Evolutionary conservation across 2,888 invertebrate species (phyloP).

Genomic region (Sinodicranocentrus sp.): DNA sequence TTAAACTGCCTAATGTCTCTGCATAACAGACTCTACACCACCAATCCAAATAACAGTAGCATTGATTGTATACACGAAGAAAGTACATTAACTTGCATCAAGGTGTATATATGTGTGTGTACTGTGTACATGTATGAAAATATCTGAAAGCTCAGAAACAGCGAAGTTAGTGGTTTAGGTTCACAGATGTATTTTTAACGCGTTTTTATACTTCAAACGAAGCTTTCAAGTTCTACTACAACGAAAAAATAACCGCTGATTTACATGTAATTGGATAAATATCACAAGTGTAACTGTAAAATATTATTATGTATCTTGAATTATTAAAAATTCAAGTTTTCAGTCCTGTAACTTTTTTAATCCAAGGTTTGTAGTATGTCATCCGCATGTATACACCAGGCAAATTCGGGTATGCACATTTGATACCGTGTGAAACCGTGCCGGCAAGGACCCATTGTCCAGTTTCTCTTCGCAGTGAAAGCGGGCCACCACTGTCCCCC

Average conservation of each 20-base stretch:
- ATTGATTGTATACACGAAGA: not conserved
- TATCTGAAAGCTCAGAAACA: constrained; percentile 52
- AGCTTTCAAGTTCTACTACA: too few relatives aligned
- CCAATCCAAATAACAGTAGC: not conserved
- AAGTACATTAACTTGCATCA: not conserved
- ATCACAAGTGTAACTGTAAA: constrained; percentile 16
- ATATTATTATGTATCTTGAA: constrained; percentile 29
- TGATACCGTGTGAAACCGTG: constrained; percentile 91
- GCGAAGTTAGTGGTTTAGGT: constrained; percentile 28
- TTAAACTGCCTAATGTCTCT: too few relatives aligned
- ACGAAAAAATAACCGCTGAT: too few relatives aligned
- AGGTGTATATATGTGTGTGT: not conserved
- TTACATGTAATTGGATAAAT: constrained; percentile 22
- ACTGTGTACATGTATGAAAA: not conserved
- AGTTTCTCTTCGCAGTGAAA: constrained; percentile 86
- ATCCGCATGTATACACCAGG: constrained; percentile 90
- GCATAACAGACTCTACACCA: not conserved
- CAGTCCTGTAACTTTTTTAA: constrained; percentile 84
- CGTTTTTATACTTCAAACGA: not conserved
- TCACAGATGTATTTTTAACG: not conserved
- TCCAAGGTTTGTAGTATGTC: constrained; percentile 94
- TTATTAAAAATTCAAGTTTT: constrained; percentile 46
- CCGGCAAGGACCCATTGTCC: constrained; percentile 93
- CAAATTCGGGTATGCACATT: constrained; percentile 74
- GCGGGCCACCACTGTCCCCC: constrained; percentile 96